Percentiles rank a stretch among this genome's conserved stretches.
Evolutionary conservation across 2,113 vertebrate genomes (phyloP).

Genomic region (Esox niger): DNA sequence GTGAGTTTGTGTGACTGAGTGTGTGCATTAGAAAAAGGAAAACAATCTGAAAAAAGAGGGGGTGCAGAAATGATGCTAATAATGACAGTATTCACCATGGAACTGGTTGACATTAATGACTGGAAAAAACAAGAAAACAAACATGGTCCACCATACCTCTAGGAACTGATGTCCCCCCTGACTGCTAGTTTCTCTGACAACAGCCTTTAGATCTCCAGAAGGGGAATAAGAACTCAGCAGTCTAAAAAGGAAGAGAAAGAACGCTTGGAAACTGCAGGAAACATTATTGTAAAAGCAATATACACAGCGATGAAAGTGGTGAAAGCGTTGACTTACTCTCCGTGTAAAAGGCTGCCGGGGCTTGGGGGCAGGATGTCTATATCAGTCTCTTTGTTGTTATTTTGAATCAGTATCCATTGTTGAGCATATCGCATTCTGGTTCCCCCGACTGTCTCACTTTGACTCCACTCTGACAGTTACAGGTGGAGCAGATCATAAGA

Average conservation of each 20-base stretch:
- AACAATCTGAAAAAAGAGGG: too few relatives aligned
- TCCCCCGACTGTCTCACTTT: conserved; percentile 59
- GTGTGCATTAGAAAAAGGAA: too few relatives aligned
- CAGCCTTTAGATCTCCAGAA: conserved; percentile 49
- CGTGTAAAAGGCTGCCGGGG: conserved; percentile 52
- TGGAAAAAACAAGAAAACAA: too few relatives aligned
- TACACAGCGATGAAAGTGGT: too few relatives aligned
- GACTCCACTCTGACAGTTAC: conserved; percentile 66
- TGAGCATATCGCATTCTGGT: conserved; percentile 53
- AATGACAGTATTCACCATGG: too few relatives aligned
- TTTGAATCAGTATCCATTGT: conserved; percentile 63
- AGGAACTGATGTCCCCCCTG: conserved; percentile 59
- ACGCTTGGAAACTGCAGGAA: neutral
- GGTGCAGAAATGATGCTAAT: too few relatives aligned
- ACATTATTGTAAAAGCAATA: neutral
- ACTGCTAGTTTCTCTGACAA: conserved; percentile 55
- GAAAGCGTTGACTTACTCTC: conserved; percentile 61
- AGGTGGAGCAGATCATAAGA: neutral
- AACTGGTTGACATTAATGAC: too few relatives aligned
- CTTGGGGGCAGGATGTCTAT: conserved; percentile 54
- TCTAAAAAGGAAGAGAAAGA: conserved; percentile 37
- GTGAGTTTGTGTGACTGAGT: too few relatives aligned
- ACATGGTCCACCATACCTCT: conserved; percentile 70
- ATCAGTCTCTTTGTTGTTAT: conserved; percentile 36
- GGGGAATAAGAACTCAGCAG: conserved; percentile 60